Evolutionary conservation across 1,140 invertebrate genomes (phyloP).

Genomic region (Diorhabda sublineata): DNA sequence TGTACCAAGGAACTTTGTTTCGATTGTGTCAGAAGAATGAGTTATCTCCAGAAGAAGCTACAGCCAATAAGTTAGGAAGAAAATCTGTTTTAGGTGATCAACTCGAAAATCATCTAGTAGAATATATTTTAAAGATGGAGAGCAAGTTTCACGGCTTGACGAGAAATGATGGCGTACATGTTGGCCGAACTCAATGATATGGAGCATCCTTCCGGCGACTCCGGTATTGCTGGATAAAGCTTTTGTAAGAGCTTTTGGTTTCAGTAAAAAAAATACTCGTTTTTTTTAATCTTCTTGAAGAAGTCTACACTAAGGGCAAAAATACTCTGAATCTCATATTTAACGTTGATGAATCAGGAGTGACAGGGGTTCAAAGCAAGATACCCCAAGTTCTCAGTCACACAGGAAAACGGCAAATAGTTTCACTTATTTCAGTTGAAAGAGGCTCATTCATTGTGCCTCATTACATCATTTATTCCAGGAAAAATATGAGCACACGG

Average conservation of each 20-base stretch:
- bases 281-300: neutral
- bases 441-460: neutral
- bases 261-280: neutral
- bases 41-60: neutral
- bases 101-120: neutral
- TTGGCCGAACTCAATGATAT: neutral
- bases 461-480: neutral
- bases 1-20: neutral
- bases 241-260: neutral
- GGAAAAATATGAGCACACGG: neutral
- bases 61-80: neutral
- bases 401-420: neutral
- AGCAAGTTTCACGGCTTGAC: neutral
- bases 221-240: neutral
- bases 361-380: neutral
- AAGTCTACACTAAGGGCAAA: neutral
- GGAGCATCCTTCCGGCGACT: neutral
- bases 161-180: neutral
- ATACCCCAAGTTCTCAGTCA: neutral
- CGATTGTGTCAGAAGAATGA: neutral
- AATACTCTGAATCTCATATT: neutral
- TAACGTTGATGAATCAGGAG: neutral
- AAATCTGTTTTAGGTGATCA: neutral
- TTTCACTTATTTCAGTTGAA: neutral
- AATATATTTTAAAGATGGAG: neutral